These are phyloP conservation scores for Strix uralensis DNA, from an alignment of 2,113 vertebrate species.

Conservation along the genomic window DNA sequence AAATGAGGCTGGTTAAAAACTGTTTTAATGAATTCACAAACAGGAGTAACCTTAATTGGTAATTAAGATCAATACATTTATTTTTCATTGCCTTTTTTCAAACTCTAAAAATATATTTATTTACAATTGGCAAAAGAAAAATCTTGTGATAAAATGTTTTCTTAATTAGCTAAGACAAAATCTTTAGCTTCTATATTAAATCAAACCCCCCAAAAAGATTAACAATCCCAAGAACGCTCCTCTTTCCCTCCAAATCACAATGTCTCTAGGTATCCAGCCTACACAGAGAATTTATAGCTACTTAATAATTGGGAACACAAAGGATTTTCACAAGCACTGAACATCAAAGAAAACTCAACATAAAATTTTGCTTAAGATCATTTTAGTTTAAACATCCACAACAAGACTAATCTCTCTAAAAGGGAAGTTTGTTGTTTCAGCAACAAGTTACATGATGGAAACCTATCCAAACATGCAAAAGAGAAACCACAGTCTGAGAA, in stretches of 20 bases:
- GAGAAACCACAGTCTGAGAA: neutral
- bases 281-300: neutral
- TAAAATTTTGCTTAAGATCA: neutral
- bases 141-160: neutral
- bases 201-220: neutral
- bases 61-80: neutral
- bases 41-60: neutral
- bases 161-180: neutral
- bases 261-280: neutral
- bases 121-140: neutral
- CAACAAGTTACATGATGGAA: neutral
- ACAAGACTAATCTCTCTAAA: neutral
- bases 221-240: neutral
- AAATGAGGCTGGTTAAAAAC: neutral
- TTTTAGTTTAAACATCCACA: neutral
- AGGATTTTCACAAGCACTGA: neutral
- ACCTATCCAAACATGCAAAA: neutral
- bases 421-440: neutral
- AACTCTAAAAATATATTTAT: neutral
- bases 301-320: neutral
- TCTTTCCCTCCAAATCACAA: neutral
- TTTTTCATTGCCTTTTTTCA: neutral
- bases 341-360: neutral
- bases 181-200: neutral
- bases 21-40: neutral